A percentile compares a stretch with the other conserved stretches of the same genome.
These are phyloP conservation scores for Sclerurus mexicanus DNA, from an alignment of 2,113 vertebrate species.

Conservation along the genomic window DNA sequence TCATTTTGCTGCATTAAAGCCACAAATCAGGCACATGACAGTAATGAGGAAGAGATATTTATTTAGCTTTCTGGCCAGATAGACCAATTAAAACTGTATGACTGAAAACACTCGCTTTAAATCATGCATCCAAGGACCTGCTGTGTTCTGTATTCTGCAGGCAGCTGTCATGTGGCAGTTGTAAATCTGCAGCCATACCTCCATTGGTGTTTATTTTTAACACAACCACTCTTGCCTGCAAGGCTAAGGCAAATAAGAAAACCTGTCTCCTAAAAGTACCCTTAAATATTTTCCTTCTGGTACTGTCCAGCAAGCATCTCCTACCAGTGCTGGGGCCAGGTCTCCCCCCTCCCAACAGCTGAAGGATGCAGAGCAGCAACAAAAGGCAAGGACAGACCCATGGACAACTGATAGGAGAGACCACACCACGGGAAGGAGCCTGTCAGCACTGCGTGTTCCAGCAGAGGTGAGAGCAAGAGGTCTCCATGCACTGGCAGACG, in stretches of 20 bases:
- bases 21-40: not conserved
- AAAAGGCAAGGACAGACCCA: not conserved
- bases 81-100: not conserved
- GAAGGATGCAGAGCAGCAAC: not conserved
- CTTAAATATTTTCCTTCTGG: not conserved
- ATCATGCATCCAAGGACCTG: not conserved
- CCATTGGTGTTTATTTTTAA: not conserved
- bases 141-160: not conserved
- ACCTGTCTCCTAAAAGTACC: not conserved
- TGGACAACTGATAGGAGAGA: fast-evolving
- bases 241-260: not conserved
- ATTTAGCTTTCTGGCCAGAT: slow-evolving; percentile 11
- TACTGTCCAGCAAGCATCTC: not conserved
- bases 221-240: not conserved
- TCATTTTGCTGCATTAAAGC: slow-evolving; percentile 3
- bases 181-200: not conserved
- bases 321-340: not conserved
- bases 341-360: not conserved
- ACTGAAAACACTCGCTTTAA: not conserved
- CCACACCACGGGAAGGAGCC: fast-evolving
- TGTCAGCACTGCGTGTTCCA: fast-evolving
- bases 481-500: not conserved
- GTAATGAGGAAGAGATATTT: not conserved
- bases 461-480: not conserved
- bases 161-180: not conserved